Evolutionary conservation across 1,140 invertebrate species (phyloP).

Genomic region (Aphaenogaster floridana): DNA sequence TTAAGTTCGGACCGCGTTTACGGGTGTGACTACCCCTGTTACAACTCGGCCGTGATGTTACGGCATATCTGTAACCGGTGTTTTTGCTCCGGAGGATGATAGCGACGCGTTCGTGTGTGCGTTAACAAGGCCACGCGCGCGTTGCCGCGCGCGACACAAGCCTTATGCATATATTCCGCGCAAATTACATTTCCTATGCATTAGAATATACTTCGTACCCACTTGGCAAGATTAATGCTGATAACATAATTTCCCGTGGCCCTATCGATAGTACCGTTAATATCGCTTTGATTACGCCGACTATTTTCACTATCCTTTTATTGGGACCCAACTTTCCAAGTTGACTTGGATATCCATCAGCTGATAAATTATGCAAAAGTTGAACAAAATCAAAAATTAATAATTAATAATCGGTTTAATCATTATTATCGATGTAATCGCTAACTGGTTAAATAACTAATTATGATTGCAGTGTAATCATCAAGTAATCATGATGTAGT

Average conservation of each 20-base stretch:
- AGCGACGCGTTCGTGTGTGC: neutral
- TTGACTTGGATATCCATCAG: neutral
- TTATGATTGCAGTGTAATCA: constrained; percentile 1
- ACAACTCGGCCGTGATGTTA: constrained; percentile 21
- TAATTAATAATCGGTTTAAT: neutral
- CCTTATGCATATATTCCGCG: constrained; percentile 50
- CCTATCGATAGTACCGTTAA: neutral
- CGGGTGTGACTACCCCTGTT: neutral
- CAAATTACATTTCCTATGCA: constrained; percentile 56
- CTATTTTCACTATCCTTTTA: neutral
- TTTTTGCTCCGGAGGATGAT: constrained; percentile 32
- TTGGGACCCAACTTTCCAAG: neutral
- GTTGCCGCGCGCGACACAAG: neutral
- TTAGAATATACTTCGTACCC: constrained; percentile 23
- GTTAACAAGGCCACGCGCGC: constrained; percentile 15
- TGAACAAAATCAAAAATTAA: neutral
- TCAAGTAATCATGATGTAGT: constrained; percentile 3
- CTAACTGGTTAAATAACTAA: constrained; percentile 23
- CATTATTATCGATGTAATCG: neutral
- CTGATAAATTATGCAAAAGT: neutral
- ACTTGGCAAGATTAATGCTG: constrained; percentile 30
- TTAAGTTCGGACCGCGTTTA: constrained; percentile 15
- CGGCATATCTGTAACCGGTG: constrained; percentile 27
- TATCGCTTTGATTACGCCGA: neutral
- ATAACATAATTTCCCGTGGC: constrained; percentile 26